Evolutionary conservation across 2,888 invertebrate species (phyloP).

Genomic region (Platycheirus albimanus): DNA sequence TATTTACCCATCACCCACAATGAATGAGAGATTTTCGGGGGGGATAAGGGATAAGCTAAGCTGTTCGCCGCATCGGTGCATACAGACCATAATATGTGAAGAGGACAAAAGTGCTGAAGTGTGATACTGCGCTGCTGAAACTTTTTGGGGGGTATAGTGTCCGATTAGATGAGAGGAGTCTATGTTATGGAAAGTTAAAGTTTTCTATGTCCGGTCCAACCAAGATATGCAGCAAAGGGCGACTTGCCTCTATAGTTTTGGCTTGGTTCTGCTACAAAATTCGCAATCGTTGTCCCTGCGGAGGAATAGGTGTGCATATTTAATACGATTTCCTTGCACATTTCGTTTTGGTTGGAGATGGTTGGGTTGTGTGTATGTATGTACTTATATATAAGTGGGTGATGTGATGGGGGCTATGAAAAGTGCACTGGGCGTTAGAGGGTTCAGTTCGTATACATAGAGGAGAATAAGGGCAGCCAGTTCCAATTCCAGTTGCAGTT

Average conservation of each 20-base stretch:
- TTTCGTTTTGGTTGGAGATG: constrained; percentile 16
- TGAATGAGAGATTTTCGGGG: constrained; percentile 33
- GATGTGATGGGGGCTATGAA: constrained; percentile 28
- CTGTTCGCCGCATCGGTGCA: constrained; percentile 24
- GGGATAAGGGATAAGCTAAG: constrained; percentile 57
- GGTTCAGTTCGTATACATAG: neutral
- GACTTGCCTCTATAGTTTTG: neutral
- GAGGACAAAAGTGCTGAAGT: constrained; percentile 73
- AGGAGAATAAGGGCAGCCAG: constrained; percentile 13
- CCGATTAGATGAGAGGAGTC: constrained; percentile 61
- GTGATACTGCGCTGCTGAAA: constrained; percentile 61
- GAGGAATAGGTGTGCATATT: constrained; percentile 73
- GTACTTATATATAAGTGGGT: neutral
- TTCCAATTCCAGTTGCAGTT: neutral
- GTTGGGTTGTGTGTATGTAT: neutral
- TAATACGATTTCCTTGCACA: constrained; percentile 64
- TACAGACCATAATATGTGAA: constrained; percentile 26
- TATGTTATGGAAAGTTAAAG: constrained; percentile 58
- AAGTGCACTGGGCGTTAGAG: constrained; percentile 37
- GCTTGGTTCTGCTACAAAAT: constrained; percentile 57
- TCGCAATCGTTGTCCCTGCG: constrained; percentile 43
- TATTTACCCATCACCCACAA: constrained; percentile 49
- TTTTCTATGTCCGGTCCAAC: constrained; percentile 63
- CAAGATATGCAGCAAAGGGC: constrained; percentile 56
- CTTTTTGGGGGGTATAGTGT: constrained; percentile 25